Evolutionary conservation across 2,888 invertebrate genomes (phyloP), one percentile per base, ranked within the genome.

Genomic region (Clivina fossor): DNA sequence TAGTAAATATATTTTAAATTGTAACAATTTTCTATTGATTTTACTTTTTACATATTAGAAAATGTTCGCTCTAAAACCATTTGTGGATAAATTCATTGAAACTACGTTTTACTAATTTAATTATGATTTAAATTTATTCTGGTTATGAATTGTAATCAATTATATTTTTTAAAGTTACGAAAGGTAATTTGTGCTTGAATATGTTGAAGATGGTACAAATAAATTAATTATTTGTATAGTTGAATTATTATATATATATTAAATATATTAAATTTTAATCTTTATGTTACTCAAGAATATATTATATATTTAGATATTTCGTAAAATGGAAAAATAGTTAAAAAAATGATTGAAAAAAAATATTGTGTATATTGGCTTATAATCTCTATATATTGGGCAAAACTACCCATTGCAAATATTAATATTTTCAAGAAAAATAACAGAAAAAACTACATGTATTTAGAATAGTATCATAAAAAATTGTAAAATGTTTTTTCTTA

Each of bases 221-320:
- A 49, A 18, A 11, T 32, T 19, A 8, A 37, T 48, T 49, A 47
- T 47, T 38, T 49, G 38, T 49, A 38, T 49, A 49, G 48, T 35
- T 48, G 18, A 30, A 37, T 20, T 43, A 26, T 43, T 30, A 30
- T n/a, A 11, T 30, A 30, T 30, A 4, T 30, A 30, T 3, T 26
- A 7, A 11, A 24, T 50, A 40, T 40, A 38, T 28, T 28, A 38
- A 50, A 50, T 50, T 50, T 50, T 50, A 30, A 38, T 40, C 40
- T 47, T 37, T 50, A 50, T 50, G 50, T 50, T 50, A 37, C 2
- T 18, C 13, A 11, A 46, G 28, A 37, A 41, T 20, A 41, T 20
- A 22, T 11, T 49, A 49, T 49, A 38, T 49, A 49, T 49, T 48
- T 49, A 49, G 38, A 48, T 41, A 41, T 41, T 48, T 35, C 48